Percentiles rank a stretch among this genome's conserved stretches.
phyloP scores from a whole-genome alignment of 2,797 vertebrate species.

The Varecia variegata region DNA sequence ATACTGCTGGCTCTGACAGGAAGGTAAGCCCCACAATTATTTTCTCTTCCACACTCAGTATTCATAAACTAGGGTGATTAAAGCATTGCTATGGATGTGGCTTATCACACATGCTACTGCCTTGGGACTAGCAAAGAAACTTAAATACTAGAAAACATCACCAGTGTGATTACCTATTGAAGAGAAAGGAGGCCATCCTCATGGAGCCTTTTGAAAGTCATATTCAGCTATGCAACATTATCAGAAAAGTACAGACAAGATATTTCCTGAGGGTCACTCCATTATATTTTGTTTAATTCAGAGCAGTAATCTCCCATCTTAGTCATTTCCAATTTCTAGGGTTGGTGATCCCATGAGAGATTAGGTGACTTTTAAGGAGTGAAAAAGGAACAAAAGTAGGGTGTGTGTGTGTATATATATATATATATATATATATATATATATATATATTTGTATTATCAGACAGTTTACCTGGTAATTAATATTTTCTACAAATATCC shows the following conservation, averaged over 20 bases:
- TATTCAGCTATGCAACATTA: not conserved
- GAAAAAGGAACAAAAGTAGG: not conserved
- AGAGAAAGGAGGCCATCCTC: not conserved
- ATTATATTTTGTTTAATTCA: slow-evolving; percentile 14
- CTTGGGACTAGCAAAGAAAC: not conserved
- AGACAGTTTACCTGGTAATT: not conserved
- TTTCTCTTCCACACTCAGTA: slow-evolving; percentile 30
- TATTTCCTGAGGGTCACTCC: not conserved
- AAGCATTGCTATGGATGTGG: not conserved
- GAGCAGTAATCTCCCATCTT: not conserved
- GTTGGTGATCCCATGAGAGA: not conserved
- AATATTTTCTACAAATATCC: not conserved
- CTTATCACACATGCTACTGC: not conserved
- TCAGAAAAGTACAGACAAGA: not conserved
- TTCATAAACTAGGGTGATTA: slow-evolving; percentile 35
- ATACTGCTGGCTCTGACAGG: slow-evolving; percentile 15
- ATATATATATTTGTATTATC: not conserved
- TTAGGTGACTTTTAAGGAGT: not conserved
- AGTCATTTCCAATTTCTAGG: not conserved
- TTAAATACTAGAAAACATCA: slow-evolving; percentile 28
- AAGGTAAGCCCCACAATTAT: slow-evolving; percentile 36
- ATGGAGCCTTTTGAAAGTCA: not conserved
- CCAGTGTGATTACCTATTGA: not conserved
- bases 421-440: too few species aligned
- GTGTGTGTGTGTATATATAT: too few species aligned